Conservation (phyloP, 2,113 vertebrate genomes). For the Odobenus rosmarus region DNA sequence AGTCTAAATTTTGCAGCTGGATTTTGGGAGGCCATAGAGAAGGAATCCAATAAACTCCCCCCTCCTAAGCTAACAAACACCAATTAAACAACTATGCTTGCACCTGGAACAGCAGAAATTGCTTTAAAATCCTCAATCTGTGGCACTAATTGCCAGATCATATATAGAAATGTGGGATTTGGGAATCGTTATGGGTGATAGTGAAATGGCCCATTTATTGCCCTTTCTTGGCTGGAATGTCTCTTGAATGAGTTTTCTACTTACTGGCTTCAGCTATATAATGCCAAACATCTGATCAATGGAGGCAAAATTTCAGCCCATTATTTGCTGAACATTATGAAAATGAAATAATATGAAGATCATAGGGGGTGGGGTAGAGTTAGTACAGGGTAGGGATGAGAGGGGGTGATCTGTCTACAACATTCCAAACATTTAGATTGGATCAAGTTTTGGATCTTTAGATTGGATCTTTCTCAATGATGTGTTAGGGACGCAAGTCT, state of each 20-base stretch:
- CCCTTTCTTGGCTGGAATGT: slow-evolving; percentile 52
- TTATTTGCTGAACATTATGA: slow-evolving; percentile 24
- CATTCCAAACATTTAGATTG: not conserved
- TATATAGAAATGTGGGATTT: slow-evolving; percentile 62
- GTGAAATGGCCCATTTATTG: slow-evolving; percentile 62
- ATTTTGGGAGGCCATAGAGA: slow-evolving; percentile 46
- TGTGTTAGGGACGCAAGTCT: not conserved
- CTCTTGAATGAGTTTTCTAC: slow-evolving; percentile 64
- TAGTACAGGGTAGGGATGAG: not conserved
- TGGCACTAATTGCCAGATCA: slow-evolving; percentile 50
- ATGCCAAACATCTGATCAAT: not conserved
- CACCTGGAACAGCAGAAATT: slow-evolving; percentile 70
- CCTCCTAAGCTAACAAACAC: slow-evolving; percentile 12
- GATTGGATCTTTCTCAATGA: not conserved
- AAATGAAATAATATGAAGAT: slow-evolving; percentile 22
- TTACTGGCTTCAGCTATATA: slow-evolving; percentile 15
- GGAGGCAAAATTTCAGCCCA: not conserved
- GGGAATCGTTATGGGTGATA: slow-evolving; percentile 48
- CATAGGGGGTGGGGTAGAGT: not conserved
- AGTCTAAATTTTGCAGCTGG: slow-evolving; percentile 66
- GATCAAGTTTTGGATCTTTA: not conserved
- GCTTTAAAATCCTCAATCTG: slow-evolving; percentile 56
- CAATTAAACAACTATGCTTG: slow-evolving; percentile 67
- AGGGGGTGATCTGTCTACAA: not conserved
- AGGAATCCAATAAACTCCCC: slow-evolving; percentile 46